phyloP scores from a whole-genome alignment of 2,888 invertebrate species.

The Melieria picta region DNA sequence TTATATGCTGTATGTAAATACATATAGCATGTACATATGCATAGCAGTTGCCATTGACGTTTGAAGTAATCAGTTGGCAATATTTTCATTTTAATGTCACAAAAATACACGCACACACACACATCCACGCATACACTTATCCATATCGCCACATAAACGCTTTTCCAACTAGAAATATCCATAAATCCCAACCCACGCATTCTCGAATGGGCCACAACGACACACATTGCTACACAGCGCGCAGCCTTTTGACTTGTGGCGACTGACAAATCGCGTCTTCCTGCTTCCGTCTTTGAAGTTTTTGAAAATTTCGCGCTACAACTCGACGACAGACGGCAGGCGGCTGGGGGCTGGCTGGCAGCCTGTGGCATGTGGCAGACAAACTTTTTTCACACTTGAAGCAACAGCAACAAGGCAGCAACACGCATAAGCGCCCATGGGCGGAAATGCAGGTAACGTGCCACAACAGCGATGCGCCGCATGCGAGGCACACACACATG shows the following conservation, averaged over 20 bases:
- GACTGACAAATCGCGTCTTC: constrained; percentile 47
- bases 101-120: constrained; percentile 10
- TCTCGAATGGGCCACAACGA: too few species aligned
- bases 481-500: not conserved
- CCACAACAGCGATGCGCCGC: not conserved
- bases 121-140: not conserved
- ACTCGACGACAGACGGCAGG: too few species aligned
- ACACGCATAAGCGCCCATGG: not conserved
- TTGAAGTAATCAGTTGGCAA: constrained; percentile 28
- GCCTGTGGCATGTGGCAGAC: constrained; percentile 19
- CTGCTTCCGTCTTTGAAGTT: constrained; percentile 39
- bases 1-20: not conserved
- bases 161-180: too few species aligned
- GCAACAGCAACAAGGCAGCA: constrained; percentile 25
- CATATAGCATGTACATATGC: too few species aligned
- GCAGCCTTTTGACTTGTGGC: constrained; percentile 31
- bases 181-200: too few species aligned
- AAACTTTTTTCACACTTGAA: constrained; percentile 30
- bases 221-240: not conserved
- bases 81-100: constrained; percentile 29
- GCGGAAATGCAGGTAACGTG: not conserved
- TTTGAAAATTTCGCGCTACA: constrained; percentile 20
- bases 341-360: too few species aligned
- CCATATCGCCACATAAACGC: not conserved
- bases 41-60: not conserved